Base-by-base conservation (phyloP, 2,888 invertebrate genomes). In the Nasonia oneida region DNA sequence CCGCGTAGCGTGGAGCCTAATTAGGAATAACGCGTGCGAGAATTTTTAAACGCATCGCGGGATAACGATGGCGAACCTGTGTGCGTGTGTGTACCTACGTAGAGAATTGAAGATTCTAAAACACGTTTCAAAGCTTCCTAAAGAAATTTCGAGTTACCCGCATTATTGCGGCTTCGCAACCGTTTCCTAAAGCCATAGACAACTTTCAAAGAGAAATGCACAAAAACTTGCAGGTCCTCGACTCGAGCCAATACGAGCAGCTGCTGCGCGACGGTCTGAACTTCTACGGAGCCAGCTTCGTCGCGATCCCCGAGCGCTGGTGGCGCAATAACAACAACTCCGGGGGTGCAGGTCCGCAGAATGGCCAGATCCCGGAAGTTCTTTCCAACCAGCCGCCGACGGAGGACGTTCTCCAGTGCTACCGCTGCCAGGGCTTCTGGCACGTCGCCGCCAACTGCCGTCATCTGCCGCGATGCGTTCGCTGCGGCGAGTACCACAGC, bases 371-470 rank as follows among this genome's bases (percentile, higher is more conserved):
- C 18, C 67, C 79, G 71, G 88, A 92, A 91, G 12, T 90, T 90
- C 90, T 90, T 90, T 90, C 88, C 92, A 47, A 79, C 81, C 15
- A 86, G 81, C 89, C 91, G 6, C 15, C 39, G 0, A 92, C 93
- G 78, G 94, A 94, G 85, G 91, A 92, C 0, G 94, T 94, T 3
- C 90, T 94, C 14, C 94, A 94, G 87, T 94, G 95, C 87, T 95
- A 94, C 89, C 93, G 94, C 1, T 95, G 94, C 88, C 94, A 95
- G 91, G 94, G 94, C 3, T 95, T 94, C 89, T 94, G 95, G 94
- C 95, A 95, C 89, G 94, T 94, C 8, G 94, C 94, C 0, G 94
- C 94, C 15, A 94, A 94, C 86, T 94, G 94, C 87, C 92, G 93
- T 47, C 93, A 94, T 83, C 87, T 93, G 71, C 93, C 94, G 0